Conservation (phyloP, 2,888 invertebrate genomes). For the Caenorhabditis macrosperma region DNA sequence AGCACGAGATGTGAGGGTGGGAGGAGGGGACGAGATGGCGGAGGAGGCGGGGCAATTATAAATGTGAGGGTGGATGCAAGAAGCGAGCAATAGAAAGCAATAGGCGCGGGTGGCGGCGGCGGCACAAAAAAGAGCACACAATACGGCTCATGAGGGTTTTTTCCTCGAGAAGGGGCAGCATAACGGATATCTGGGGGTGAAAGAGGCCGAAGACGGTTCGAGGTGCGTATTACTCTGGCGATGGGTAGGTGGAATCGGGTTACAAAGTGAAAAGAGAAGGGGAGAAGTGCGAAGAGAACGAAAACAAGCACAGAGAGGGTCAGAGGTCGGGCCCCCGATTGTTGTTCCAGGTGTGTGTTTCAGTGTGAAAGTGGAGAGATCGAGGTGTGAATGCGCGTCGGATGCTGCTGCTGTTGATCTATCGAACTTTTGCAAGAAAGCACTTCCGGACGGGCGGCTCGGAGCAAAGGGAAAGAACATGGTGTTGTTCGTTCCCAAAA, state of each 20-base stretch:
- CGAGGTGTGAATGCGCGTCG: not conserved
- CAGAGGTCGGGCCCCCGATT: slow-evolving; percentile 13
- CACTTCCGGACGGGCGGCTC: not conserved
- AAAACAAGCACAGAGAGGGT: slow-evolving; percentile 18
- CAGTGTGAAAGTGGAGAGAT: no score
- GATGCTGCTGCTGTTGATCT: not conserved
- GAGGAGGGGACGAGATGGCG: not conserved
- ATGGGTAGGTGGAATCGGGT: slow-evolving; percentile 17
- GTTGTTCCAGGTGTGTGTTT: slow-evolving; percentile 10
- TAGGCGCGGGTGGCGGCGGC: slow-evolving; percentile 1
- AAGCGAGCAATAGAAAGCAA: slow-evolving; percentile 30
- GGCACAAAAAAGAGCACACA: slow-evolving; percentile 20
- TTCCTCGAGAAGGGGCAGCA: not conserved
- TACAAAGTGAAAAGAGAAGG: slow-evolving; percentile 6
- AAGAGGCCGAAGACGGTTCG: slow-evolving; percentile 4
- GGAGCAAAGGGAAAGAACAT: not conserved
- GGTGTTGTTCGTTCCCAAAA: slow-evolving; percentile 2
- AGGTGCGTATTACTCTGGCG: slow-evolving; percentile 13
- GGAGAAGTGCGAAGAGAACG: not conserved
- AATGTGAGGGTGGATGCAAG: slow-evolving; percentile 48
- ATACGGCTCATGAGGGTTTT: slow-evolving; percentile 3
- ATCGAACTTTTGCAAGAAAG: slow-evolving; percentile 1
- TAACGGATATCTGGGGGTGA: no score
- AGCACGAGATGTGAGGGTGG: slow-evolving; percentile 37
- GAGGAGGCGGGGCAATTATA: slow-evolving; percentile 51